A percentile compares a stretch with the other conserved stretches of the same genome.
Conservation (phyloP, 2,113 vertebrate genomes). For the Leucosticte australis region DNA sequence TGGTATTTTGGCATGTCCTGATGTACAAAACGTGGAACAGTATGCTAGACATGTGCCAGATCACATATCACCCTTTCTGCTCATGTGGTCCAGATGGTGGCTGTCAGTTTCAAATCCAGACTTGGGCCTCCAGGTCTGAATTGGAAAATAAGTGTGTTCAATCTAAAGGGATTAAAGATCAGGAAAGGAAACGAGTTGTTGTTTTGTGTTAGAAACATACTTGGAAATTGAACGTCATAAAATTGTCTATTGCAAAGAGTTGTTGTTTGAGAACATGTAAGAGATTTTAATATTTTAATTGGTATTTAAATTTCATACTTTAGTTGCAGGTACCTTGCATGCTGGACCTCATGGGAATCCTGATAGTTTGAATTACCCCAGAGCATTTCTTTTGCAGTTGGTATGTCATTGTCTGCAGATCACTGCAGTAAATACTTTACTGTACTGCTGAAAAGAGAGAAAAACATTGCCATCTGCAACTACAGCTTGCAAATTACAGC, state of each 20-base stretch:
- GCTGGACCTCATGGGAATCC: background rate
- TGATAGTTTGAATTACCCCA: conserved; percentile 30
- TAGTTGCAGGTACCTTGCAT: conserved; percentile 3
- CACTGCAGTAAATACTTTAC: conserved; percentile 76
- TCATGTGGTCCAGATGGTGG: conserved; percentile 51
- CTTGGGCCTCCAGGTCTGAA: conserved; percentile 47
- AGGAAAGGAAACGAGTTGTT: conserved; percentile 19
- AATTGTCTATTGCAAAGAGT: background rate
- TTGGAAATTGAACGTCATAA: background rate
- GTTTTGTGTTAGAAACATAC: background rate
- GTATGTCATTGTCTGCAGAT: conserved; percentile 70
- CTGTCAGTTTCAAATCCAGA: conserved; percentile 44
- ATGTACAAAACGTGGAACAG: background rate
- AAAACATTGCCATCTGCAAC: conserved; percentile 84
- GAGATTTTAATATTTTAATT: conserved; percentile 13
- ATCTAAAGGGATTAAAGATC: conserved; percentile 41
- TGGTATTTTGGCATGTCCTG: conserved; percentile 15
- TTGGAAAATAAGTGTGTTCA: conserved; percentile 36
- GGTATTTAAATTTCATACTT: background rate
- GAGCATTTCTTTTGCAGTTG: conserved; percentile 66
- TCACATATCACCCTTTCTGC: conserved; percentile 15
- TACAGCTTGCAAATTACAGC: conserved; percentile 84
- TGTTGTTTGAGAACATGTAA: background rate
- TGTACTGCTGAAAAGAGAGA: conserved; percentile 69
- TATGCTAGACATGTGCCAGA: conserved; percentile 1